Base-by-base conservation (phyloP, 2,888 invertebrate species). In the Tineola bisselliella region DNA sequence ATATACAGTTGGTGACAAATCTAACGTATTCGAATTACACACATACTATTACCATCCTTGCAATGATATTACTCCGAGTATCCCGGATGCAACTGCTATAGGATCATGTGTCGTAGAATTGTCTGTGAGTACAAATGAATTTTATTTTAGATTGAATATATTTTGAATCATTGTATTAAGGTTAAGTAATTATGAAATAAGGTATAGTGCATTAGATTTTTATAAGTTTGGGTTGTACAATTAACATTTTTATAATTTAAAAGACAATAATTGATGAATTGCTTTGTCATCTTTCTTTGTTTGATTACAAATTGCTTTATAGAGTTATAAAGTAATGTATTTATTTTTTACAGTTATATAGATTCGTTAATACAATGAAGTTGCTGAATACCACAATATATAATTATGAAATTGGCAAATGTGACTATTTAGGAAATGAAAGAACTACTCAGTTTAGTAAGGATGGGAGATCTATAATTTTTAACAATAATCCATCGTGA, bases 21-120 rank as follows among this genome's bases (percentile, higher is more conserved):
- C 68, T 31, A 62, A 68, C 15, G 68, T 75, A 64, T 72, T 71
- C 58, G 70, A 70, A 62, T 66, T 84, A 56, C 70, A 67, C 33
- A 82, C 77, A 8, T 87, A 76, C 66, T 84, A 71, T 62, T 87
- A 75, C 67, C 82, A 84, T 66, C 88, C 88, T 13, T 88, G 88
- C 65, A 69, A 65, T 44, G 82, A 87, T 69, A 60, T 71, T 1
- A 30, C 65, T 52, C 68, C 70, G n/a, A 66, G 69, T 54, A 63
- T 71, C 3, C 75, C 73, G 12, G 43, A 12, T 18, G 63, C 69
- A 11, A 64, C 60, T 19, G 61, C 63, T 1, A 69, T 67, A 38
- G 73, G 73, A 62, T 70, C 71, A n/a, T 80, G 79, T 64, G 62
- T 61, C 1, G 64, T 62, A 25, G 68, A 75, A 59, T 66, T 83